Evolutionary conservation across 2,797 vertebrate genomes (phyloP).

Genomic region (Diplodus sargus): DNA sequence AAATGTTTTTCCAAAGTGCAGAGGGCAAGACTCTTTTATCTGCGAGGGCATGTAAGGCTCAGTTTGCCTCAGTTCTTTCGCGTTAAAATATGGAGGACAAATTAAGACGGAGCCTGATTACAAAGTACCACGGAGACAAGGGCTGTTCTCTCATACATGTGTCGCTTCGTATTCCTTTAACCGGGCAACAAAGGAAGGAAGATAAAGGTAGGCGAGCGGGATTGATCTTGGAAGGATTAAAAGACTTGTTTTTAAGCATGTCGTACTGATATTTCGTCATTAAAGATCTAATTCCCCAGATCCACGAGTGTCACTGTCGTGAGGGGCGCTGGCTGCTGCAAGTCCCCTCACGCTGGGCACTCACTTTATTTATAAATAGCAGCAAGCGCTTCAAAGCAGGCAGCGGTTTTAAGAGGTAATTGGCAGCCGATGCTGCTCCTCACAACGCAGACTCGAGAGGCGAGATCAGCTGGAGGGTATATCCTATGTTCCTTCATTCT

Average conservation of each 20-base stretch:
- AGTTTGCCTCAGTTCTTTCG: slow-evolving; percentile 26
- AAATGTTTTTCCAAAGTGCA: slow-evolving; percentile 51
- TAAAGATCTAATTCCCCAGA: slow-evolving; percentile 25
- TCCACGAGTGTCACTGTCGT: slow-evolving; percentile 2
- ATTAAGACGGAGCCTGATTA: slow-evolving; percentile 55
- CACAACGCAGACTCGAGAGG: slow-evolving; percentile 25
- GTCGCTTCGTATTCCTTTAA: slow-evolving; percentile 28
- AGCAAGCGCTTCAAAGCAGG: slow-evolving; percentile 54
- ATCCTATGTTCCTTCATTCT: slow-evolving; percentile 40
- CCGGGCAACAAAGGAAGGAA: slow-evolving; percentile 37
- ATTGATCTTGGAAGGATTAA: slow-evolving; percentile 1
- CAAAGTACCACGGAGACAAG: slow-evolving; percentile 18
- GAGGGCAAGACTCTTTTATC: slow-evolving; percentile 56
- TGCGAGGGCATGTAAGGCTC: slow-evolving; percentile 36
- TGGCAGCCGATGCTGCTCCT: slow-evolving; percentile 28
- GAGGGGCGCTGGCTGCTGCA: slow-evolving; percentile 31
- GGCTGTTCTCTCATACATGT: background rate
- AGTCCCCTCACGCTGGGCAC: slow-evolving; percentile 20
- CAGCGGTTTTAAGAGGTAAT: slow-evolving; percentile 47
- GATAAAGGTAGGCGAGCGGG: background rate
- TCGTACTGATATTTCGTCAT: slow-evolving; percentile 42
- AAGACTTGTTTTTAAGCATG: slow-evolving; percentile 42
- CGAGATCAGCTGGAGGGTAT: slow-evolving; percentile 55
- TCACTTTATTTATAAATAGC: slow-evolving; percentile 51
- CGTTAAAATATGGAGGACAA: slow-evolving; percentile 31